Evolutionary conservation across 2,888 invertebrate genomes (phyloP), one percentile per base, ranked within the genome.

Genomic region (Agrotis exclamationis): DNA sequence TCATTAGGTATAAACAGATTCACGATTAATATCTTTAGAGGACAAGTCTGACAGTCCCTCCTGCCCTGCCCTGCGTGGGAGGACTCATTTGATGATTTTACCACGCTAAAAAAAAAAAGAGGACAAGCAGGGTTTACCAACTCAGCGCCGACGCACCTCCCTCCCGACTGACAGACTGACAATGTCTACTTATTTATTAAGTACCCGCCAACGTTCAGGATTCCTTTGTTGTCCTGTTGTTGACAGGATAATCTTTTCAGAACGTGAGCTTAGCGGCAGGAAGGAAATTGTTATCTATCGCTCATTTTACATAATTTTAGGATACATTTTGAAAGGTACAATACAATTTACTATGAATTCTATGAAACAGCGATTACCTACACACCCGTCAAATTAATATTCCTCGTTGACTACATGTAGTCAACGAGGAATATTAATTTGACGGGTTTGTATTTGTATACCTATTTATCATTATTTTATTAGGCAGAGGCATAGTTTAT

Each of bases 181-280:
- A 39, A 58, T 58, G 13, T 18, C 18, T 44, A 68, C 39, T 56
- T 56, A 56, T 18, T n/a, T 24, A 11, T 28, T 18, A 65, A n/a
- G 33, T 69, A 44, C 3, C 3, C 18, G 28, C n/a, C 39, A n/a
- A 14, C 18, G 24, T 47, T 18, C n/a, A 56, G 33, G 13, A 14
- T 14, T 14, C 33, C 18, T 68, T 22, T 45, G 28, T 70, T 28
- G 22, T 45, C 6, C 13, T 45, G 68, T 33, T 66, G 33, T 33
- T n/a, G 50, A 24, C 69, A 16, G 16, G 39, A 13, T 50, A 14
- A 24, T 67, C 18, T 44, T 16, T 68, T 22, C 13, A 9, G 24
- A 20, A 11, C 13, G 33, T 18, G 16, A 33, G 33, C 47, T 44
- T 62, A n/a, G 9, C 22, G 3, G 9, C n/a, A 16, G 24, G 24